A percentile compares a stretch with the other conserved stretches of the same genome.
Conservation (phyloP, 2,888 invertebrate genomes). For the Mesochorus sp. region DNA sequence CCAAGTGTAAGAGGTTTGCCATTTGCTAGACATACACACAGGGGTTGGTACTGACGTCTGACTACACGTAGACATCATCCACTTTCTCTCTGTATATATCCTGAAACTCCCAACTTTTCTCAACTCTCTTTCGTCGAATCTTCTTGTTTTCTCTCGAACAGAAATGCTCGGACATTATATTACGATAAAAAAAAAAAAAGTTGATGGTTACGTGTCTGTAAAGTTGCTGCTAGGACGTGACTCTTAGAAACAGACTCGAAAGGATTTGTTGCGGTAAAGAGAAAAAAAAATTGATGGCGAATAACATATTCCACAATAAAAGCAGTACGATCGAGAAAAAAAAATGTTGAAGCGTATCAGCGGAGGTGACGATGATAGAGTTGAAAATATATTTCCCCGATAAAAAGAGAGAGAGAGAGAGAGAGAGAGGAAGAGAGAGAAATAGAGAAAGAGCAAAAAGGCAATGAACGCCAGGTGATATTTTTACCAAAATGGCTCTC, state of each 20-base stretch:
- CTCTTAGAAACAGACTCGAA: background rate
- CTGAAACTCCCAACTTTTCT: conserved; percentile 26
- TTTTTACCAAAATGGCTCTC: conserved; percentile 24
- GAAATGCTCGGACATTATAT: background rate
- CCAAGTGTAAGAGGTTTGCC: conserved; percentile 26
- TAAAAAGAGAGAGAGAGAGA: conserved; percentile 1
- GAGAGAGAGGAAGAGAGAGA: background rate
- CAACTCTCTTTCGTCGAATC: conserved; percentile 6
- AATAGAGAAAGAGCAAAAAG: background rate
- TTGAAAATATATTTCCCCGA: conserved; percentile 42
- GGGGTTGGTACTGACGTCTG: conserved; percentile 35
- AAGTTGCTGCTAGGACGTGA: background rate
- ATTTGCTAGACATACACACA: background rate
- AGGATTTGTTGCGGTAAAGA: background rate
- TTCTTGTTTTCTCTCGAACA: background rate
- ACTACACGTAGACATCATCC: conserved; percentile 24
- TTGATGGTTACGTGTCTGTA: background rate
- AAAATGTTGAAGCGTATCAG: conserved; percentile 23
- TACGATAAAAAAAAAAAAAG: background rate
- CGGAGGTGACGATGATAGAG: conserved; percentile 12
- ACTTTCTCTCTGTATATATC: conserved; percentile 15
- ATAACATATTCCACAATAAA: background rate
- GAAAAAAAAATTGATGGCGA: no score
- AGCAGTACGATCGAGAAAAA: background rate
- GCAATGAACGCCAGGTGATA: conserved; percentile 5